These are phyloP conservation scores for Caretta caretta DNA, from an alignment of 2,113 vertebrate genomes.

Conservation along the genomic window DNA sequence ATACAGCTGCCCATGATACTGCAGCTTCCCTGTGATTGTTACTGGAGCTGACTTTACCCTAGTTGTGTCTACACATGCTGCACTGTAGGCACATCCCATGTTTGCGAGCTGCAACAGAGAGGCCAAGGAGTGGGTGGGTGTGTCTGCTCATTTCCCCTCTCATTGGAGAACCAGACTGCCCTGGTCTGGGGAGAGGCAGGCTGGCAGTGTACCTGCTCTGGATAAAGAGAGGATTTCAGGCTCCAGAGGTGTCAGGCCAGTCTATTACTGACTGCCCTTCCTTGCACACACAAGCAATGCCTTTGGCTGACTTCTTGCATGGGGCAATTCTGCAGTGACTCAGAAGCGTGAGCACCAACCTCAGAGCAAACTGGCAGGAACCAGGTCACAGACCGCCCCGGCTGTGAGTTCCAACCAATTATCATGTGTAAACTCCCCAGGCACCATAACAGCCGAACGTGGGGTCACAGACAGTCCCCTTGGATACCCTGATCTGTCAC, in stretches of 20 bases:
- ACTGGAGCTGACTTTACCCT: background rate
- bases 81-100: background rate
- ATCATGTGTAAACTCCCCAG: background rate
- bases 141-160: background rate
- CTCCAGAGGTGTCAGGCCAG: background rate
- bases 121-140: background rate
- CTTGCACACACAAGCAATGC: background rate
- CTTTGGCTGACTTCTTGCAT: background rate
- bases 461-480: too few species aligned
- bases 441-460: background rate
- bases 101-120: background rate
- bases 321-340: background rate
- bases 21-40: background rate
- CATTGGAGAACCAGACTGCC: background rate
- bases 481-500: background rate
- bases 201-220: background rate
- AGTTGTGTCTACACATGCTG: background rate
- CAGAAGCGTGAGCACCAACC: too few species aligned
- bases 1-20: background rate
- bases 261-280: fast-evolving
- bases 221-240: background rate
- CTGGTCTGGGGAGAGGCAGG: background rate
- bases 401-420: background rate
- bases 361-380: background rate
- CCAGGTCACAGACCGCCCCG: background rate